Evolutionary conservation across 1,140 invertebrate species (phyloP).

Genomic region (Lordiphosa collinella): DNA sequence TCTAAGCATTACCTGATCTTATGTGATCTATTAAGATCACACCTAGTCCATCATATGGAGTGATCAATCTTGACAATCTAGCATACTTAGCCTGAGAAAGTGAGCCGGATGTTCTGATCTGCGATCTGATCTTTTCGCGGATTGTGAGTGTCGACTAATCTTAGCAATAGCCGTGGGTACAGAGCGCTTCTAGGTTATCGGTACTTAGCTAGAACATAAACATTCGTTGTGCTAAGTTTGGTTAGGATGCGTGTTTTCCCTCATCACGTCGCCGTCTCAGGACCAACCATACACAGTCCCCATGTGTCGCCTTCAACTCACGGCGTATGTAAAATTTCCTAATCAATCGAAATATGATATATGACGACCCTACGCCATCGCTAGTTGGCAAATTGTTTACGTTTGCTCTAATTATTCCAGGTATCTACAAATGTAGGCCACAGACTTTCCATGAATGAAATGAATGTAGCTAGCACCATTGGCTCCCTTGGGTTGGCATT

Average conservation of each 20-base stretch:
- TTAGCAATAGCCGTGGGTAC: not conserved
- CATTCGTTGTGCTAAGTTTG: slow-evolving; percentile 33
- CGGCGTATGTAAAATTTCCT: slow-evolving; percentile 38
- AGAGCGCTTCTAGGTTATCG: slow-evolving; percentile 34
- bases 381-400: slow-evolving; percentile 4
- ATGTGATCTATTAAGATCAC: slow-evolving; percentile 35
- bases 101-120: slow-evolving; percentile 11
- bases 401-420: slow-evolving; percentile 44
- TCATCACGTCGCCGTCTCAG: slow-evolving; percentile 34
- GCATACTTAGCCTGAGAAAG: no score
- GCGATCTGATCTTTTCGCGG: no score
- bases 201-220: slow-evolving; percentile 21
- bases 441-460: slow-evolving; percentile 62
- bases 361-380: slow-evolving; percentile 47
- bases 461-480: slow-evolving; percentile 1
- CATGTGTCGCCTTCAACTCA: slow-evolving; percentile 15
- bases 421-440: slow-evolving; percentile 3
- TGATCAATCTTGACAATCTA: slow-evolving; percentile 5
- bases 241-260: slow-evolving; percentile 60
- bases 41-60: slow-evolving; percentile 30
- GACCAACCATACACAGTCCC: slow-evolving; percentile 14
- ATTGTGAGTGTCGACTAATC: slow-evolving; percentile 25
- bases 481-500: slow-evolving; percentile 27
- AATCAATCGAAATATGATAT: slow-evolving; percentile 62
- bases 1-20: slow-evolving; percentile 7